phyloP scores from a whole-genome alignment of 2,888 invertebrate species.

The Eristalis intricaria region DNA sequence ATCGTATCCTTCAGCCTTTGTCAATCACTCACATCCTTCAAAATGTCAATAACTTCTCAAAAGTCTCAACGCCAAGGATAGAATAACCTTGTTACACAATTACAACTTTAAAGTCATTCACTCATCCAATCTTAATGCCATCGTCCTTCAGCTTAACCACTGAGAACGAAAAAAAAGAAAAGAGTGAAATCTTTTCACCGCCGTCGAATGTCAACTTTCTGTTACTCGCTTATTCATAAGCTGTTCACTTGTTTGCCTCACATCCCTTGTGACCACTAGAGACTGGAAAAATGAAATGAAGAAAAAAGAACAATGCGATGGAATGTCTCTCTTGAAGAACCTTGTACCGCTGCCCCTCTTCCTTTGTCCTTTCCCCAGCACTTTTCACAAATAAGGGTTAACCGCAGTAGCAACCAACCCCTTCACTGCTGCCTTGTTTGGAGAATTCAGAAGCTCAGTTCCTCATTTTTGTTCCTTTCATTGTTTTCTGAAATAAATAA shows the following conservation, averaged over 20 bases:
- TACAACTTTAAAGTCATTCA: conserved; percentile 2
- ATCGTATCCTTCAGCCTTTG: neutral
- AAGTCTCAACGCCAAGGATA: neutral
- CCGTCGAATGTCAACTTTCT: conserved; percentile 59
- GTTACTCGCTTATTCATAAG: conserved; percentile 50
- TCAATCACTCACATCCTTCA: neutral
- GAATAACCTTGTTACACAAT: neutral
- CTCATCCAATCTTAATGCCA: conserved; percentile 7
- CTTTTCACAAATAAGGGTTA: neutral
- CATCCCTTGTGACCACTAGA: conserved; percentile 48
- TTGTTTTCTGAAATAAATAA: neutral
- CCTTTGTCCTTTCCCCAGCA: neutral
- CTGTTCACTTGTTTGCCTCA: conserved; percentile 27
- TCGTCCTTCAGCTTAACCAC: conserved; percentile 9
- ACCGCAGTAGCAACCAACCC: neutral
- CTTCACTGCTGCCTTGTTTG: neutral
- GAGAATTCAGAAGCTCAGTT: neutral
- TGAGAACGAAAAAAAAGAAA: neutral
- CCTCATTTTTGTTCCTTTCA: neutral
- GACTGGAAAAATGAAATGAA: conserved; percentile 7
- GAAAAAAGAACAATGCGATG: neutral
- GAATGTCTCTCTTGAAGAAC: neutral
- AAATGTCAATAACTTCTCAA: neutral
- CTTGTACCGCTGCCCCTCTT: neutral
- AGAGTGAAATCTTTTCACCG: conserved; percentile 19